Evolutionary conservation across 2,888 invertebrate genomes (phyloP).

Genomic region (Eudasyphora cyanicolor): DNA sequence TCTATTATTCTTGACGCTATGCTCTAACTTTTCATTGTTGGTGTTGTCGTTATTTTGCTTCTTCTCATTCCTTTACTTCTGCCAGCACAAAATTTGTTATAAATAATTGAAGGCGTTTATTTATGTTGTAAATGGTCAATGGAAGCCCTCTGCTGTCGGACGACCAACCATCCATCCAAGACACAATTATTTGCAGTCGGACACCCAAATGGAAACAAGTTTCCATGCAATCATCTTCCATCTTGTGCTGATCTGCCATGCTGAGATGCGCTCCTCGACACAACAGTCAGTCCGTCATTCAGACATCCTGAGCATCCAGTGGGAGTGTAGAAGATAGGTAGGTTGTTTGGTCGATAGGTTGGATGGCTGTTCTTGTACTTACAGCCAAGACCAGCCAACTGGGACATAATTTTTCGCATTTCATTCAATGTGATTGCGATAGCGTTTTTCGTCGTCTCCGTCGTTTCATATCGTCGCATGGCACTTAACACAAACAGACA

Average conservation of each 20-base stretch:
- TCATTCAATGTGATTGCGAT: constrained; percentile 23
- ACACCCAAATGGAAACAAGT: not conserved
- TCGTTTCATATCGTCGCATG: not conserved
- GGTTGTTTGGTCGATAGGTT: not conserved
- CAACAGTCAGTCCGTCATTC: not conserved
- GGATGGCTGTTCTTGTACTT: not conserved
- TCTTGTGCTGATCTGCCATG: not conserved
- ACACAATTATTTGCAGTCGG: constrained; percentile 6
- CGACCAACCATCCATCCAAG: not conserved
- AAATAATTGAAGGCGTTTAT: constrained; percentile 53
- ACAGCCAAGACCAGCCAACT: constrained; percentile 2
- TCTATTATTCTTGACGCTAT: not conserved
- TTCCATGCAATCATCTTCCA: not conserved
- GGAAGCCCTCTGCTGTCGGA: not conserved
- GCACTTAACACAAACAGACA: not conserved
- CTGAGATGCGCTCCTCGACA: not conserved
- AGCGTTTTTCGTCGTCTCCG: not conserved
- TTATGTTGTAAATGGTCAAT: constrained; percentile 35
- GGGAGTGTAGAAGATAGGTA: too few relatives aligned
- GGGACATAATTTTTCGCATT: constrained; percentile 9
- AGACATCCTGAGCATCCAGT: too few relatives aligned
- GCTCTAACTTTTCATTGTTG: not conserved
- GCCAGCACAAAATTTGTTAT: constrained; percentile 32
- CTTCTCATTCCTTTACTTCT: not conserved
- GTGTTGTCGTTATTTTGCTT: not conserved